Base-by-base conservation (phyloP, 2,888 invertebrate species). In the Meiosimyza decipiens region DNA sequence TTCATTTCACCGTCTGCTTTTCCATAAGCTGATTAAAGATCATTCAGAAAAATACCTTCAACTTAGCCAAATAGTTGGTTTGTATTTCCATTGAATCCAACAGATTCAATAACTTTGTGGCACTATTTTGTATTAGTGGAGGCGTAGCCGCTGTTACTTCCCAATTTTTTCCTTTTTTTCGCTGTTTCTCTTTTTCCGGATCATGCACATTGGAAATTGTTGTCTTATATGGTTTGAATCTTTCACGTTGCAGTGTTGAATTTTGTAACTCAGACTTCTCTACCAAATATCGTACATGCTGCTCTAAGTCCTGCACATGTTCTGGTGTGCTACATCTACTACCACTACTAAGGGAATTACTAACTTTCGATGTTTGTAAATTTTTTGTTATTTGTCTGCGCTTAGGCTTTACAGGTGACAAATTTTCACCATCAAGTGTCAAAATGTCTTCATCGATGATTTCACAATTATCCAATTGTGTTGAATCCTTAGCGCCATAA, bases 101-200 rank as follows among this genome's bases (percentile, higher is more conserved):
- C 47, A 87, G 71, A 3, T 83, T 77, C 49, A 87, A 75, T 62
- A 87, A 51, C 69, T 86, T 81, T 0, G 81, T 73, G 15, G 79
- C 81, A 12, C 79, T 80, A 75, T 86, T 81, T 54, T 82, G 82
- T 63, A 87, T 83, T 0, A 81, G 79, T 12, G 86, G 86, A 13
- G 87, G 87, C 11, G 87, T 87, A 1, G 87, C 87, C 3, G 87
- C 86, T 3, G 87, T 87, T 11, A 81, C 74, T 74, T 87, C 87
- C 87, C 87, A 87, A 74, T 83, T 74, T 73, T 83, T 85, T 2
- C 81, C 80, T 51, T 80, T 77, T 68, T 83, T 86, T 3, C 86
- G 81, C 6, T 71, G 66, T 18, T 83, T 82, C 75, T 87, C 87
- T 73, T 85, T 86, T n/a, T 73, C 80, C 1, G 87, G 84, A 77